Percentiles rank a stretch among this genome's conserved stretches.
Evolutionary conservation across 2,888 invertebrate genomes (phyloP).

Genomic region (Trichopria drosophilae): DNA sequence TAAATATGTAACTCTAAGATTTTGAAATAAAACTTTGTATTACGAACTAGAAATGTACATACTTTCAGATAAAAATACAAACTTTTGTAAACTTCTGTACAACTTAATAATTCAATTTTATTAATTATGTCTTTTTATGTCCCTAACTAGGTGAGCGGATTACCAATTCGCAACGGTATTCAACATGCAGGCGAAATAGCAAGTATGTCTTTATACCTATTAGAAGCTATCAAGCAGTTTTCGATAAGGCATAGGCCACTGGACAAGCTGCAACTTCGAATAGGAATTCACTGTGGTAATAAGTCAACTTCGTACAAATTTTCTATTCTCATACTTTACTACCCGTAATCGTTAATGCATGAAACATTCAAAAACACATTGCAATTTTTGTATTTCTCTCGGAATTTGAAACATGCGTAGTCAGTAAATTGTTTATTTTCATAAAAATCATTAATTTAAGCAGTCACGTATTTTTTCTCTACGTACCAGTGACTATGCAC

Average conservation of each 20-base stretch:
- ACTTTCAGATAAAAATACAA: not conserved
- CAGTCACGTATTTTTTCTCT: not conserved
- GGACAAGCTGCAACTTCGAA: constrained; percentile 81
- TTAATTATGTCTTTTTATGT: not conserved
- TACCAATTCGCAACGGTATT: constrained; percentile 86
- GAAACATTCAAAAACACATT: too few relatives aligned
- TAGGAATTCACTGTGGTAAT: constrained; percentile 86
- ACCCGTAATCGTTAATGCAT: too few relatives aligned
- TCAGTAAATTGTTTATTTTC: not conserved
- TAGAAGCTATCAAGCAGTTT: constrained; percentile 83
- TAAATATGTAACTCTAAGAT: too few relatives aligned
- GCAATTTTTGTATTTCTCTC: too few relatives aligned
- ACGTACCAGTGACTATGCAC: too few relatives aligned
- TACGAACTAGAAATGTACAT: too few relatives aligned
- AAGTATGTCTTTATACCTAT: constrained; percentile 85
- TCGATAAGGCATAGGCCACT: constrained; percentile 84
- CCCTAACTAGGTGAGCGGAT: constrained; percentile 72
- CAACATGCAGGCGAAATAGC: constrained; percentile 92
- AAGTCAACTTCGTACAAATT: too few relatives aligned
- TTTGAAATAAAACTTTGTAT: too few relatives aligned
- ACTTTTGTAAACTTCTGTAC: not conserved
- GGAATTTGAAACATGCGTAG: too few relatives aligned
- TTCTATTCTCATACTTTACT: too few relatives aligned
- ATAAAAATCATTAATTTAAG: not conserved
- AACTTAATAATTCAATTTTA: constrained; percentile 2